Percentiles rank a stretch among this genome's conserved stretches.
phyloP scores from a whole-genome alignment of 2,888 invertebrate genomes.

The Ornithoptera priamus region DNA sequence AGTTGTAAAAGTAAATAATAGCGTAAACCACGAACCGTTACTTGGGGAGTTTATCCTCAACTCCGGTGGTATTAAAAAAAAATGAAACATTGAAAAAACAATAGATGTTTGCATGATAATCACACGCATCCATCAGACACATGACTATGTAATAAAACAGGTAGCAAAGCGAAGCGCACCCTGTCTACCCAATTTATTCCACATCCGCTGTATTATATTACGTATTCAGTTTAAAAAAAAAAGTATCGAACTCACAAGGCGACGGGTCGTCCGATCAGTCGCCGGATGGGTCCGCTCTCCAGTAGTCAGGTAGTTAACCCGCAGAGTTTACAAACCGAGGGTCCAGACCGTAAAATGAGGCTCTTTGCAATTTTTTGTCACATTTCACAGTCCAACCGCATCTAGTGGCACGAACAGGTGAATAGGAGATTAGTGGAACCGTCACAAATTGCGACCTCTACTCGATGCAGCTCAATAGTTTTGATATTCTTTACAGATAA shows the following conservation, averaged over 20 bases:
- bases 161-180: slow-evolving; percentile 73
- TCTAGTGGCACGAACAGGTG: slow-evolving; percentile 68
- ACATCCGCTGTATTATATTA: slow-evolving; percentile 78
- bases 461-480: background rate
- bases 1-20: slow-evolving; percentile 62
- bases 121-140: slow-evolving; percentile 49
- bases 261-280: slow-evolving; percentile 65
- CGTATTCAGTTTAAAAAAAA: slow-evolving; percentile 57
- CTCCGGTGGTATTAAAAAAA: slow-evolving; percentile 43
- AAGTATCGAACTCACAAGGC: slow-evolving; percentile 68
- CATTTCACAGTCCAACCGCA: slow-evolving; percentile 75
- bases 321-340: slow-evolving; percentile 72
- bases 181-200: slow-evolving; percentile 77
- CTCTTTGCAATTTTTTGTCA: slow-evolving; percentile 78
- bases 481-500: background rate
- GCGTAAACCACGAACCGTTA: slow-evolving; percentile 48
- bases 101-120: slow-evolving; percentile 34
- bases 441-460: background rate
- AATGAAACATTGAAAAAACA: slow-evolving; percentile 50
- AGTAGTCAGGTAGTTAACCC: slow-evolving; percentile 72
- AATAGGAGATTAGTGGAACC: slow-evolving; percentile 68
- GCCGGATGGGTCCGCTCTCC: slow-evolving; percentile 60
- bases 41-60: slow-evolving; percentile 62
- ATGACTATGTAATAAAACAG: slow-evolving; percentile 68
- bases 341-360: slow-evolving; percentile 57